These are phyloP conservation scores for Paratrypauchen microcephalus DNA, from an alignment of 2,797 vertebrate genomes.

Conservation along the genomic window DNA sequence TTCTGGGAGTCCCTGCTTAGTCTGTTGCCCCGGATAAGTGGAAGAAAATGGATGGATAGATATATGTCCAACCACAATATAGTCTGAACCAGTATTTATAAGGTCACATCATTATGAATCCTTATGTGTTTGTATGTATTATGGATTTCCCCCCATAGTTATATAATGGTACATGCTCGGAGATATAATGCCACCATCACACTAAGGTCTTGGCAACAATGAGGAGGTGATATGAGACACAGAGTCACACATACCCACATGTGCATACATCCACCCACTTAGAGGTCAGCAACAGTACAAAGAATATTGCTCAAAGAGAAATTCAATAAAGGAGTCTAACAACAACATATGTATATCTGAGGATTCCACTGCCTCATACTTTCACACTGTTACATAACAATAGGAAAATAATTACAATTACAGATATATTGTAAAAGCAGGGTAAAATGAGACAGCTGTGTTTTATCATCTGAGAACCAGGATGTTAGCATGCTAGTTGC, in stretches of 20 bases:
- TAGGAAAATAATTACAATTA: not conserved
- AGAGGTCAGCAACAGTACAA: not conserved
- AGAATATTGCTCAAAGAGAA: not conserved
- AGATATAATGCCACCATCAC: slow-evolving; percentile 40
- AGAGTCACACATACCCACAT: slow-evolving; percentile 24
- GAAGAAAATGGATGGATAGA: too few relatives aligned
- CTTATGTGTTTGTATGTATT: too few relatives aligned
- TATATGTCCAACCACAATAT: too few relatives aligned
- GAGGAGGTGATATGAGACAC: slow-evolving; percentile 43
- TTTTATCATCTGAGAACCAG: too few relatives aligned
- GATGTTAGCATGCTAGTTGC: too few relatives aligned
- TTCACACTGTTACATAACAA: not conserved
- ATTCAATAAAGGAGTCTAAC: not conserved
- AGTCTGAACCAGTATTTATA: too few relatives aligned
- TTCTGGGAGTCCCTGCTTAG: too few relatives aligned
- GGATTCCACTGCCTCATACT: not conserved
- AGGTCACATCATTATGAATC: not conserved
- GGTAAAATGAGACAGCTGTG: too few relatives aligned
- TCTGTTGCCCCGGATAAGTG: too few relatives aligned
- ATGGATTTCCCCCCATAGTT: slow-evolving; percentile 7
- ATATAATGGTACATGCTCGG: slow-evolving; percentile 40
- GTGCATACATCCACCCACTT: slow-evolving; percentile 25
- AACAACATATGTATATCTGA: not conserved
- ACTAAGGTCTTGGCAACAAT: slow-evolving; percentile 43
- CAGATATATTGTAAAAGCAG: too few relatives aligned